phyloP scores from a whole-genome alignment of 2,888 invertebrate species.

The Zonitis immaculata region DNA sequence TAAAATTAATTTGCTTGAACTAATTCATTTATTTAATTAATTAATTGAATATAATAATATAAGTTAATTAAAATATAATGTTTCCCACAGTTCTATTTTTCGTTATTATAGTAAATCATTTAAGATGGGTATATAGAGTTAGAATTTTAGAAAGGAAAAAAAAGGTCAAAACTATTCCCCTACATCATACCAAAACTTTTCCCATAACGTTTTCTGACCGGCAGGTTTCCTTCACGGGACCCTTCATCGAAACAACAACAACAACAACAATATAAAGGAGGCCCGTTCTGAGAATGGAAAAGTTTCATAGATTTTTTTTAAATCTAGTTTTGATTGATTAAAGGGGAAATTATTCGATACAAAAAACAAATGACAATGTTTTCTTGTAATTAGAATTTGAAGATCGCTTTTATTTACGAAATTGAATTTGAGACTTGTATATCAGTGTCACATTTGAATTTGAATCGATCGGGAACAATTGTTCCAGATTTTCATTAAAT shows the following conservation, averaged over 20 bases:
- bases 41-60: background rate
- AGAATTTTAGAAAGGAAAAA: background rate
- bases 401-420: too few species aligned
- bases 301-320: background rate
- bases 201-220: conserved; percentile 16
- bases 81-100: background rate
- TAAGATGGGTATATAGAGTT: background rate
- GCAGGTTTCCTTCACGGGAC: conserved; percentile 13
- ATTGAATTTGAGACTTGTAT: background rate
- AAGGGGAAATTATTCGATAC: too few species aligned
- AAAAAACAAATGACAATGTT: too few species aligned
- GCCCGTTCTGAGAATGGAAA: conserved; percentile 16
- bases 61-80: background rate
- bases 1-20: conserved; percentile 4
- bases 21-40: conserved; percentile 1
- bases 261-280: conserved; percentile 15
- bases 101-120: background rate
- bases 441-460: background rate
- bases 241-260: conserved; percentile 15
- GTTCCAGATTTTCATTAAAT: background rate
- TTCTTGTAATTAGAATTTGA: too few species aligned
- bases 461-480: background rate
- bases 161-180: background rate
- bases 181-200: conserved; percentile 3
- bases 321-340: conserved; percentile 20